Evolutionary conservation across 2,797 vertebrate species (phyloP), one percentile per base, ranked within the genome.

Genomic region (Paedocypris micromegethes): DNA sequence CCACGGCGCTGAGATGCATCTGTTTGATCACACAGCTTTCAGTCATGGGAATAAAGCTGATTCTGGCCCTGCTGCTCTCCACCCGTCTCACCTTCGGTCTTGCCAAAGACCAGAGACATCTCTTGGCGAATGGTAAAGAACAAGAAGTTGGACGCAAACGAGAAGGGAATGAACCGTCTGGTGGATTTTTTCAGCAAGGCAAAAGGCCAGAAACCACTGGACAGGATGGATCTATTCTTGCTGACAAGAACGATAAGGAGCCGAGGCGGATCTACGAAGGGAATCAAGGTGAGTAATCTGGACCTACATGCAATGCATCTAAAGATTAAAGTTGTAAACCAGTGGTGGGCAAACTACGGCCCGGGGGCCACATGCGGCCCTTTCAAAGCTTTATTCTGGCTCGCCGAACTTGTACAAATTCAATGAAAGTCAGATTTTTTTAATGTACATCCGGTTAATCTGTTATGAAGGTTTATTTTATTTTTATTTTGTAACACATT

Each of bases 201-300:
- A 76, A 59, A 0, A 50, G 83, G 41, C 87, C 89, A 5, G 66
- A 81, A 5, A 78, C 83, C 5, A 79, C 79, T 23, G 60, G 72
- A 6, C 84, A 90, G 1, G 83, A 87, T 0, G 79, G 80, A 3
- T 50, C 87, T 47, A 83, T 89, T 51, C 78, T 83, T 45, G 82
- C 89, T 6, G 81, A 92, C 44, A 72, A 84, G 79, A 89, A 83
- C 51, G 7, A 85, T 53, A 83, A 73, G 68, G 88, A 89, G 77
- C 83, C 81, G 1, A 90, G 93, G 74, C 83, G 87, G 43, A 90
- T 76, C 75, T 94, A 95, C 79, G 88, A 83, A 0, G 75, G 92
- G 41, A 66, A 94, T 76, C 92, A 94, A 94, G 96, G 95, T 98
- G 44, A 84, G 88, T 85, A 46, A 5, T 59, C 6, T 46, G 55